Conservation (phyloP, 2,113 vertebrate genomes). For the Todiramphus saurophagus region DNA sequence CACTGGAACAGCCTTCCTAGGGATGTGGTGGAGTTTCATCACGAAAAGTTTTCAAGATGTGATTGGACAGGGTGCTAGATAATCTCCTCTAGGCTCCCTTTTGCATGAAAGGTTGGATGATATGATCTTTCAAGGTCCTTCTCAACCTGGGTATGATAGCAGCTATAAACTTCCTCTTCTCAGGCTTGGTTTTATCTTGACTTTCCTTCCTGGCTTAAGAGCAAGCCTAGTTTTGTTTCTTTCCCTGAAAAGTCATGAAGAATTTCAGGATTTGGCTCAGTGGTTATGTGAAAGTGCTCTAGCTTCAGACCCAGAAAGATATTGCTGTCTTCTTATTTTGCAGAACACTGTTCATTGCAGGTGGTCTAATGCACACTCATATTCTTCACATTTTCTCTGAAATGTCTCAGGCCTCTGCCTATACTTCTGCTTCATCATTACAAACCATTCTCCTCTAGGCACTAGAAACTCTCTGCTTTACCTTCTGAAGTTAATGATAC, state of each 20-base stretch:
- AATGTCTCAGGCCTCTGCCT: neutral
- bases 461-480: neutral
- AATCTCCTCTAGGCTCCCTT: neutral
- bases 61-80: neutral
- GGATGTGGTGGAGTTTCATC: neutral
- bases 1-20: neutral
- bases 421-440: neutral
- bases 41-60: neutral
- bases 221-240: neutral
- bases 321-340: conserved; percentile 7
- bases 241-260: conserved; percentile 23
- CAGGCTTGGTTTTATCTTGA: neutral
- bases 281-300: neutral
- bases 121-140: neutral
- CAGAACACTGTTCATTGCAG: conserved; percentile 23
- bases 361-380: conserved; percentile 19
- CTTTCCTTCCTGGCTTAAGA: neutral
- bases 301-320: neutral
- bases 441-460: conserved; percentile 21
- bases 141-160: neutral
- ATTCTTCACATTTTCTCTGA: conserved; percentile 12
- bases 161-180: neutral
- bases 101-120: neutral
- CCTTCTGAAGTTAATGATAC: conserved; percentile 29
- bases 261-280: conserved; percentile 11